Conservation (phyloP, 2,113 vertebrate species). For the Argyrosomus japonicus region DNA sequence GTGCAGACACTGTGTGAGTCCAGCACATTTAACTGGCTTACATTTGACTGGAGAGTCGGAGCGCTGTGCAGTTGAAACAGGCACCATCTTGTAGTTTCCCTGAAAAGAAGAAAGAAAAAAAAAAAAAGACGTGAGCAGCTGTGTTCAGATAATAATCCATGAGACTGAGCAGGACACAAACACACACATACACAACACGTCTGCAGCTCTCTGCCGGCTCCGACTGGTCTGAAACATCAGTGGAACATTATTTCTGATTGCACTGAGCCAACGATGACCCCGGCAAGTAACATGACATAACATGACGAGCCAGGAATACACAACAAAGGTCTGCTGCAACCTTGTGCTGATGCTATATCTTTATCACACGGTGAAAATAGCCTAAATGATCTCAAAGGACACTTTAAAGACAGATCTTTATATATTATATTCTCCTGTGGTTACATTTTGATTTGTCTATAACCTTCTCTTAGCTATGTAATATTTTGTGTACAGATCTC, state of each 20-base stretch:
- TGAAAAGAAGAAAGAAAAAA: constrained; percentile 64
- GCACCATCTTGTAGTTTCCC: constrained; percentile 83
- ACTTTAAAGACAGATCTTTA: neutral
- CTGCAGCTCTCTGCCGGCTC: neutral
- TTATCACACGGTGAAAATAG: neutral
- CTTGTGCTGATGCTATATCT: neutral
- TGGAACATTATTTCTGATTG: neutral
- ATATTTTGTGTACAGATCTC: neutral
- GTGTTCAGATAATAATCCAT: constrained; percentile 7
- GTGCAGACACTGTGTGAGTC: neutral
- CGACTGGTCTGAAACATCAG: neutral
- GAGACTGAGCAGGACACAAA: neutral
- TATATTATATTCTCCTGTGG: neutral
- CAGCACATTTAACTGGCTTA: constrained; percentile 75
- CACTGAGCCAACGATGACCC: neutral
- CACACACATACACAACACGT: neutral
- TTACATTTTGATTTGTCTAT: neutral
- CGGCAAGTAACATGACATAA: neutral
- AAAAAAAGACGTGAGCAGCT: constrained; percentile 7
- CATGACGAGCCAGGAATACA: neutral
- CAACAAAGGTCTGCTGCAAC: neutral
- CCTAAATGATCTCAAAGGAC: neutral
- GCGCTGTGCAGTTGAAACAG: constrained; percentile 86
- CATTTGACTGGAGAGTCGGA: constrained; percentile 84
- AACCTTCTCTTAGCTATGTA: no score